Evolutionary conservation across 2,113 vertebrate genomes (phyloP).

Genomic region (Proteles cristata): DNA sequence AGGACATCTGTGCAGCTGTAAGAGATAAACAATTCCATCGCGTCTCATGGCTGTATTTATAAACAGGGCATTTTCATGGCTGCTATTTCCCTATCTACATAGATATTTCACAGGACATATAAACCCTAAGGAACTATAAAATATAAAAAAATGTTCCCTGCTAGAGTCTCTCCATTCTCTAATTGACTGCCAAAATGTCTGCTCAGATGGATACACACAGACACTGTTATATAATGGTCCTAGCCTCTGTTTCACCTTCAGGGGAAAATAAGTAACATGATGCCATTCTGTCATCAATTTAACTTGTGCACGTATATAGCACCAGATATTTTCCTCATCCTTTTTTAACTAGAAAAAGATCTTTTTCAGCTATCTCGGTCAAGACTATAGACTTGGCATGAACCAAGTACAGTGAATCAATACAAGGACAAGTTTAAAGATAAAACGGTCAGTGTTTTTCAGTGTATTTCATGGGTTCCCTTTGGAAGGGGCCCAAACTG

Average conservation of each 20-base stretch:
- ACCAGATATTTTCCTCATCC: background rate
- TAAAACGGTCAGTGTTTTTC: background rate
- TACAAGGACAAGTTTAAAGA: background rate
- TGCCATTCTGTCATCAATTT: background rate
- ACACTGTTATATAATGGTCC: background rate
- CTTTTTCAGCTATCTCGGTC: background rate
- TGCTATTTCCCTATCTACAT: slow-evolving; percentile 21
- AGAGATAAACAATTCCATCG: slow-evolving; percentile 55
- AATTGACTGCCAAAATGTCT: background rate
- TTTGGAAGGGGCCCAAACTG: background rate
- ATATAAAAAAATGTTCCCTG: slow-evolving; percentile 51
- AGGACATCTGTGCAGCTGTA: slow-evolving; percentile 83
- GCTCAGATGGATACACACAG: background rate
- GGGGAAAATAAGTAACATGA: background rate
- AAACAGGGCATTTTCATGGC: slow-evolving; percentile 19
- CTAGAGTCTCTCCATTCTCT: background rate
- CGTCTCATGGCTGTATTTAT: slow-evolving; percentile 1
- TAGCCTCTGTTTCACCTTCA: background rate
- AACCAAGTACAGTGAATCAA: background rate
- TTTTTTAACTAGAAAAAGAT: slow-evolving; percentile 4
- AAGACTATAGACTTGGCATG: background rate
- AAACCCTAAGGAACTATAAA: slow-evolving; percentile 41
- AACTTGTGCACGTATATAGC: background rate
- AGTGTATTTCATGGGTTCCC: background rate
- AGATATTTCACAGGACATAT: slow-evolving; percentile 16